phyloP scores from a whole-genome alignment of 2,797 vertebrate species.

The Crenuchus spilurus region DNA sequence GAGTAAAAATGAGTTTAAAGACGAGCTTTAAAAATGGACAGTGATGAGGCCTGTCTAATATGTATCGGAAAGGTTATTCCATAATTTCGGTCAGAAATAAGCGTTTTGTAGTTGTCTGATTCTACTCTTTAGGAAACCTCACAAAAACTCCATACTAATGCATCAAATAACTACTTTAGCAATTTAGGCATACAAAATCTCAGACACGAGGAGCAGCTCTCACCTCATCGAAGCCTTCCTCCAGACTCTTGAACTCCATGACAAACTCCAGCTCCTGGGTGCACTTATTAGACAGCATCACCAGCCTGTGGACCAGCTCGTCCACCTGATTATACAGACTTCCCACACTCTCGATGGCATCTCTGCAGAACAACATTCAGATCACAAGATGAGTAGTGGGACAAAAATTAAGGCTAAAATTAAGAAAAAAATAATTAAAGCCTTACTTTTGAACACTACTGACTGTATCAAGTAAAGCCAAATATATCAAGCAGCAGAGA shows the following conservation, averaged over 20 bases:
- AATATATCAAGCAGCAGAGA: not conserved
- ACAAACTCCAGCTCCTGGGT: conserved; percentile 84
- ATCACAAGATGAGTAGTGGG: not conserved
- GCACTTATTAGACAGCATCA: conserved; percentile 85
- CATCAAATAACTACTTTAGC: too few relatives aligned
- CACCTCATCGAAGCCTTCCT: conserved; percentile 83
- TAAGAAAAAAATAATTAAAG: too few relatives aligned
- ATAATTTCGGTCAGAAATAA: too few relatives aligned
- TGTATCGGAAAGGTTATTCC: too few relatives aligned
- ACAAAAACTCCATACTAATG: too few relatives aligned
- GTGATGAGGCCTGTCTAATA: too few relatives aligned
- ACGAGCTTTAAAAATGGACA: too few relatives aligned
- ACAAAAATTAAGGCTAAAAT: too few relatives aligned
- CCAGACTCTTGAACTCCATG: conserved; percentile 79
- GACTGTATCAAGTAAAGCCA: not conserved
- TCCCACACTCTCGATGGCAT: conserved; percentile 74
- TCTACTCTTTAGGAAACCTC: too few relatives aligned
- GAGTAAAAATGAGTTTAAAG: too few relatives aligned
- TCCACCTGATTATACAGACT: conserved; percentile 86
- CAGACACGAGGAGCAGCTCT: conserved; percentile 33
- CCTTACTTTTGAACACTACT: not conserved
- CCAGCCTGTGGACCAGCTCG: conserved; percentile 87
- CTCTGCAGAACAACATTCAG: conserved; percentile 64
- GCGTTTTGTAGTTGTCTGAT: too few relatives aligned
- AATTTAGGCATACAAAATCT: too few relatives aligned